phyloP scores from a whole-genome alignment of 1,140 invertebrate genomes.

The Forficula auricularia region DNA sequence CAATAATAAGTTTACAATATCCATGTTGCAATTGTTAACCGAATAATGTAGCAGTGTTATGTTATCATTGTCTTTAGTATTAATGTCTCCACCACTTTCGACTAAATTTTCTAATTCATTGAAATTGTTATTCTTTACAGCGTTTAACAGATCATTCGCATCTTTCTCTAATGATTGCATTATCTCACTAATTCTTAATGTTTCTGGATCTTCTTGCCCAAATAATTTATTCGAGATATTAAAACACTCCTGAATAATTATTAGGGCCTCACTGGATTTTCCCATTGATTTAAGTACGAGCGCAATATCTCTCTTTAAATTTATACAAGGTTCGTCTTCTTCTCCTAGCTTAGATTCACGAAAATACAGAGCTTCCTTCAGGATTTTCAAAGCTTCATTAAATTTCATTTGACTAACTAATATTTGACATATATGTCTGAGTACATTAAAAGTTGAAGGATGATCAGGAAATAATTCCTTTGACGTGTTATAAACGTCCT shows the following conservation, averaged over 20 bases:
- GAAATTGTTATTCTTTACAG: conserved; percentile 5
- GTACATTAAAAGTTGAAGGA: too few relatives aligned
- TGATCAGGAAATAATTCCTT: too few relatives aligned
- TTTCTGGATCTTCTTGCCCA: conserved; percentile 7
- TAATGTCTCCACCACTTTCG: conserved; percentile 10
- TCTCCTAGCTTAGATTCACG: conserved; percentile 7
- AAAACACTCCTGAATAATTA: too few relatives aligned
- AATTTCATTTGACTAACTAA: too few relatives aligned
- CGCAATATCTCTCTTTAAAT: too few relatives aligned
- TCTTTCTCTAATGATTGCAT: not conserved
- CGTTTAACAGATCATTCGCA: not conserved
- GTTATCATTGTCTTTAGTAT: conserved; percentile 10
- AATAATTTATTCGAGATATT: not conserved
- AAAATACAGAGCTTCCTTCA: conserved; percentile 3
- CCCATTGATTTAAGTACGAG: too few relatives aligned
- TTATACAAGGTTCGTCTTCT: too few relatives aligned
- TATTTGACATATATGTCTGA: too few relatives aligned
- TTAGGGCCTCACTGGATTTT: too few relatives aligned
- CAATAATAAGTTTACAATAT: conserved; percentile 14
- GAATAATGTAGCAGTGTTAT: conserved; percentile 16
- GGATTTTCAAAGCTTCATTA: conserved; percentile 1
- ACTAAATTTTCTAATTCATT: conserved; percentile 13
- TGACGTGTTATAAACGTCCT: too few relatives aligned
- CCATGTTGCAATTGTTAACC: conserved; percentile 7
- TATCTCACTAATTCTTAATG: conserved; percentile 7